Evolutionary conservation across 2,888 invertebrate species (phyloP), one percentile per base, ranked within the genome.

Genomic region (Andrena minutula): DNA sequence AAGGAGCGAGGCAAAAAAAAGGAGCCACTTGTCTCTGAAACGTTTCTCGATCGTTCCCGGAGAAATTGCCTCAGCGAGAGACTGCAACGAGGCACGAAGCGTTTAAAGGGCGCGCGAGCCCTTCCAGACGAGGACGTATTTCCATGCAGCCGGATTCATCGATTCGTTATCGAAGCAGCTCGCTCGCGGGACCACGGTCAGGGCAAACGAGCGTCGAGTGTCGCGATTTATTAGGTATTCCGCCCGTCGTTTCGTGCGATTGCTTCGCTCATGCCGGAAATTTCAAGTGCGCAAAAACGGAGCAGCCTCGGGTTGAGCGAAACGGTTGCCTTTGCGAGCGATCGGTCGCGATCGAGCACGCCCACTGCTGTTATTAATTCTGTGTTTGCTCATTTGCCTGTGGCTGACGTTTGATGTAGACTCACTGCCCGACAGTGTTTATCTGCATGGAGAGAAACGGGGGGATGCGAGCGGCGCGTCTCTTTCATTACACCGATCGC

Each of bases 151-250:
- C 68, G 61, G 80, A 83, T 82, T 80, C 76, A 82, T 89, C 76
- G 83, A 86, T 88, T 82, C 82, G 85, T 85, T 85, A 85, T 88
- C 79, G 82, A 83, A 71, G 72, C 68, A 77, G 76, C 65, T 68
- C 70, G 73, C 70, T 63, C 68, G 77, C 64, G 70, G 68, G 35
- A 41, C 72, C 82, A 66, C 78, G 74, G 71, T 63, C 66, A 53
- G 79, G 51, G 69, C 63, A 8, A 77, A 47, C 58, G 63, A 32
- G 53, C 56, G 51, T 51, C 23, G n/a, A 53, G 63, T 16, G 65
- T 56, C 63, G 83, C 86, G 89, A 89, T 89, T 89, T 89, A 89
- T 83, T 84, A n/a, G n/a, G n/a, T n/a, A 79, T 79, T 80, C 78
- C 77, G 41, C 12, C 77, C 82, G 74, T 74, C 81, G 84, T 86